Percentiles rank a stretch among this genome's conserved stretches.
These are phyloP conservation scores for Muscina levida DNA, from an alignment of 2,888 invertebrate genomes.

Conservation along the genomic window DNA sequence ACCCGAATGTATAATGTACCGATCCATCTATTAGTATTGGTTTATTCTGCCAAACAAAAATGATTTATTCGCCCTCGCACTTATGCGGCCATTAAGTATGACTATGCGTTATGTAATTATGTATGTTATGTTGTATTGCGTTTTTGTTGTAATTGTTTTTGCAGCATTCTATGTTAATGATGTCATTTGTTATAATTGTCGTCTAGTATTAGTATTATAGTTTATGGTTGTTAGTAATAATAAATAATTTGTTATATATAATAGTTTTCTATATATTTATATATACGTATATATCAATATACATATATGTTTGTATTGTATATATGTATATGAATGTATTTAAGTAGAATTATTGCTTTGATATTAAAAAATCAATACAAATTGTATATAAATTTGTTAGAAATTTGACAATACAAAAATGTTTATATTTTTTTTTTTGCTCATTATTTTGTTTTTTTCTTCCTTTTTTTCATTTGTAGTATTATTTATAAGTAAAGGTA, in stretches of 20 bases:
- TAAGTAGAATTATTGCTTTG: conserved; percentile 76
- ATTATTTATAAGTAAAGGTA: conserved; percentile 61
- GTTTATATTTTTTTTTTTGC: conserved; percentile 38
- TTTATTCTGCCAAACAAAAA: no score
- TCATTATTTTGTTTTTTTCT: conserved; percentile 22
- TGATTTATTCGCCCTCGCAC: no score
- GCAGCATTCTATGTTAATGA: no score
- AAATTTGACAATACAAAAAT: conserved; percentile 64
- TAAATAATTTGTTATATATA: conserved; percentile 43
- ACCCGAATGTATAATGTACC: no score
- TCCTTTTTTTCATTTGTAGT: conserved; percentile 28
- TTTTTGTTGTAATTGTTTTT: neutral
- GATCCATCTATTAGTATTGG: no score
- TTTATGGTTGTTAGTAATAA: neutral
- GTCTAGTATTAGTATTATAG: neutral
- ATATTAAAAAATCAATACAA: conserved; percentile 76
- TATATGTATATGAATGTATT: conserved; percentile 40
- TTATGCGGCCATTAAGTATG: no score
- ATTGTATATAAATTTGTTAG: conserved; percentile 70
- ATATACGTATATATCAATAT: conserved; percentile 29
- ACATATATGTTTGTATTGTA: neutral
- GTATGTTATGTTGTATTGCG: neutral
- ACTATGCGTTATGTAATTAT: no score
- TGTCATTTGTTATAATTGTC: conserved; percentile 2
- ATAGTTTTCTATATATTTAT: conserved; percentile 30